Conservation (phyloP, 1,140 invertebrate genomes). For the Bombus huntii region DNA sequence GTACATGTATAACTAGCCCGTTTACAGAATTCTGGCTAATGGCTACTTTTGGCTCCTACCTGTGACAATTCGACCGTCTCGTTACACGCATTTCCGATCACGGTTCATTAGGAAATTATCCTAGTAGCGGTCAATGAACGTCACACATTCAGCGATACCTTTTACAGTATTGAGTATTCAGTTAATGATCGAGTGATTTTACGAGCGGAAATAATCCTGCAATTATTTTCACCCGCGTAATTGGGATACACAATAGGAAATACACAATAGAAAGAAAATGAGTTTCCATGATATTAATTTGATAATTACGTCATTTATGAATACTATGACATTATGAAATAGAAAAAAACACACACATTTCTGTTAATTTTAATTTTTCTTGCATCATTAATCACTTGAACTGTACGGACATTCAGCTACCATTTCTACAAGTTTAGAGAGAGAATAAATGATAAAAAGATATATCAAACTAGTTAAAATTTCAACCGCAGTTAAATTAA, state of each 20-base stretch:
- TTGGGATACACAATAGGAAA: neutral
- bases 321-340: too few species aligned
- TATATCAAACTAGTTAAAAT: neutral
- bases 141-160: constrained; percentile 3
- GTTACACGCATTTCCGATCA: neutral
- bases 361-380: too few species aligned
- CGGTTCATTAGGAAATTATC: constrained; percentile 27
- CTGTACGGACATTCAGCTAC: neutral
- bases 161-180: neutral
- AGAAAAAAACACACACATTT: too few species aligned
- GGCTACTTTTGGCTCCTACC: constrained; percentile 3
- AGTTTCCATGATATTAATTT: too few species aligned
- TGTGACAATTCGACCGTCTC: constrained; percentile 12
- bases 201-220: neutral
- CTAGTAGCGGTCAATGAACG: constrained; percentile 28
- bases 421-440: neutral
- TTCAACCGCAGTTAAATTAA: neutral
- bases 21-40: constrained; percentile 1
- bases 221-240: neutral
- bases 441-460: neutral
- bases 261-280: too few species aligned
- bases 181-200: neutral
- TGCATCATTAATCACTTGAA: too few species aligned
- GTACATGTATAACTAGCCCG: neutral
- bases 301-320: too few species aligned